These are phyloP conservation scores for Scrobipalpa atriplicella DNA, from an alignment of 2,888 invertebrate species.

Conservation along the genomic window DNA sequence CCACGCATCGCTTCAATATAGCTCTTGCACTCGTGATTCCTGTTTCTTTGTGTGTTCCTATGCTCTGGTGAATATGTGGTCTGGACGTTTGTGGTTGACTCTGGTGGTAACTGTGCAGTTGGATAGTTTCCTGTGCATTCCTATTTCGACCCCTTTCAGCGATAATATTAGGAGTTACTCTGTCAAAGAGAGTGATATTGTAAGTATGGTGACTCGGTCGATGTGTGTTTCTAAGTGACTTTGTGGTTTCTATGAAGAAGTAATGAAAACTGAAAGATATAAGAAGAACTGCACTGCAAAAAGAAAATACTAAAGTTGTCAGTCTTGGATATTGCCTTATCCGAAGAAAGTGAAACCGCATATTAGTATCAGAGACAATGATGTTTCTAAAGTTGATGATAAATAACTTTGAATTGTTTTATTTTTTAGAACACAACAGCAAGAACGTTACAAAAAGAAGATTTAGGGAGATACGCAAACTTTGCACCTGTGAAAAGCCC, in stretches of 20 bases:
- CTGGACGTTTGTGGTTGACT: conserved; percentile 19
- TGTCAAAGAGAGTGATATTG: conserved; percentile 48
- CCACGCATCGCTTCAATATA: conserved; percentile 46
- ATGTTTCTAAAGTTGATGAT: not conserved
- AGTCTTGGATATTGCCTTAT: too few relatives aligned
- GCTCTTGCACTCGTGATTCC: conserved; percentile 38
- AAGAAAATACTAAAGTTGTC: too few relatives aligned
- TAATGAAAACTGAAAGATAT: too few relatives aligned
- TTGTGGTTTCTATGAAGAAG: too few relatives aligned
- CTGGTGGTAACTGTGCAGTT: not conserved
- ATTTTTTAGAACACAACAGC: conserved; percentile 66
- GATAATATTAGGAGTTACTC: conserved; percentile 63
- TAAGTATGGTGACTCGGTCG: conserved; percentile 46
- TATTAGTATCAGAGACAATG: too few relatives aligned
- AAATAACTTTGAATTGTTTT: not conserved
- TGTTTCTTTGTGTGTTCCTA: conserved; percentile 25
- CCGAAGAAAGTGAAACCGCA: too few relatives aligned
- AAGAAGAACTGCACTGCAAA: too few relatives aligned
- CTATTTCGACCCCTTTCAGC: conserved; percentile 57
- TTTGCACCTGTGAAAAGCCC: conserved; percentile 52
- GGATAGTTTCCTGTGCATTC: conserved; percentile 37
- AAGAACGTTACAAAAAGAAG: conserved; percentile 66
- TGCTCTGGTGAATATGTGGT: conserved; percentile 25
- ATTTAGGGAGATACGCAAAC: conserved; percentile 51
- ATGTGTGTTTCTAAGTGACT: not conserved